Conservation (phyloP, 1,140 invertebrate genomes). For the Trachymyrmex septentrionalis region DNA sequence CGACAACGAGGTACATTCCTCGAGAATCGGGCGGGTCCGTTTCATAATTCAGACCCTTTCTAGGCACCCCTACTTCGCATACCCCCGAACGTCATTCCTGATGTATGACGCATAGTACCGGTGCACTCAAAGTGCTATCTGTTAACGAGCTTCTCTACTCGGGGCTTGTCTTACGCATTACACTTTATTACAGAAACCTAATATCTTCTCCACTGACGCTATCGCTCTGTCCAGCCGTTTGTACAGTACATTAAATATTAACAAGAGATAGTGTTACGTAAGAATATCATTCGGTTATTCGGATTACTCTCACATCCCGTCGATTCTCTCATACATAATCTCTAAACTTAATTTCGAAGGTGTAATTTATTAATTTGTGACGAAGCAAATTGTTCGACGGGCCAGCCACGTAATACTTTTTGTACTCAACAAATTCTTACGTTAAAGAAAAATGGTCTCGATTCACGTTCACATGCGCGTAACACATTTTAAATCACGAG, state of each 20-base stretch:
- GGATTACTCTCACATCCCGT: not conserved
- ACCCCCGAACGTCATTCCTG: conserved; percentile 65
- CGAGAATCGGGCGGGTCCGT: conserved; percentile 70
- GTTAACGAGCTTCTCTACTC: conserved; percentile 64
- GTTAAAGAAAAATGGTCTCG: conserved; percentile 12
- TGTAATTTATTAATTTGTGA: not conserved
- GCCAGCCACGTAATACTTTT: not conserved
- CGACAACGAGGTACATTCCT: conserved; percentile 48
- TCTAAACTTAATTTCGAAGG: not conserved
- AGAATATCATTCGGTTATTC: conserved; percentile 28
- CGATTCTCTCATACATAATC: not conserved
- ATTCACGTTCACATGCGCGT: not conserved
- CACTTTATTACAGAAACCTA: conserved; percentile 64
- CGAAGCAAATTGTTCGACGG: not conserved
- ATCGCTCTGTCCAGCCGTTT: conserved; percentile 54
- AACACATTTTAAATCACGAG: not conserved
- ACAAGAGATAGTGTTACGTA: conserved; percentile 54
- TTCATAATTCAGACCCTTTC: conserved; percentile 86
- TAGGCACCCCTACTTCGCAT: conserved; percentile 69
- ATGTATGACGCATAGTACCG: conserved; percentile 67
- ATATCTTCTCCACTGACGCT: conserved; percentile 50
- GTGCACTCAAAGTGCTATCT: conserved; percentile 63
- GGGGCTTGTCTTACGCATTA: conserved; percentile 64
- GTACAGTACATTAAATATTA: conserved; percentile 67
- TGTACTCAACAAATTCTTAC: not conserved